Percentiles rank a stretch among this genome's conserved stretches.
Evolutionary conservation across 2,888 invertebrate genomes (phyloP).

Genomic region (Diplazon laetatorius): DNA sequence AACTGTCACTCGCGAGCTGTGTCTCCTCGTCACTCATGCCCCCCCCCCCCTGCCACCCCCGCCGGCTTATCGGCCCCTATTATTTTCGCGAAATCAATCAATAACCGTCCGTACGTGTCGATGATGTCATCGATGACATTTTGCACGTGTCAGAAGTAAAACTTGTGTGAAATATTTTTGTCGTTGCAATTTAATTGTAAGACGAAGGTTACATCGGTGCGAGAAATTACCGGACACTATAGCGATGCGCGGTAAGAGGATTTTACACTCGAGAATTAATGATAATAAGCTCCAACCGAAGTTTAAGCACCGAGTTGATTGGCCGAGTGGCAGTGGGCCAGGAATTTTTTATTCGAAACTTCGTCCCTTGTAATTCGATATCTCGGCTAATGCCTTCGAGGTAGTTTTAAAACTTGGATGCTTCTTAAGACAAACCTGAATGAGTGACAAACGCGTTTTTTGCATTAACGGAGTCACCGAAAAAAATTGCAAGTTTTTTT

Average conservation of each 20-base stretch:
- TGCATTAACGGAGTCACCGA: neutral
- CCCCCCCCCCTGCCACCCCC: constrained; percentile 7
- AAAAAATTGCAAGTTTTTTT: too few relatives aligned
- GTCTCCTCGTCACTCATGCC: constrained; percentile 29
- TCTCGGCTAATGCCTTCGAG: neutral
- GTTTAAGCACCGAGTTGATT: neutral
- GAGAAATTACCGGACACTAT: neutral
- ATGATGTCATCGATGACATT: neutral
- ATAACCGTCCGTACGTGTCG: neutral
- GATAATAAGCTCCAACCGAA: neutral
- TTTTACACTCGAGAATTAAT: neutral
- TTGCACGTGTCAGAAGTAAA: too few relatives aligned
- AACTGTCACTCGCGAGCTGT: constrained; percentile 30
- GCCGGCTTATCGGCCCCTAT: constrained; percentile 9
- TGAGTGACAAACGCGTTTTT: neutral
- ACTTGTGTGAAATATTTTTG: too few relatives aligned
- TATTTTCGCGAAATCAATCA: neutral
- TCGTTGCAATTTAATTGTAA: too few relatives aligned
- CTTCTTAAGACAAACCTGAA: neutral
- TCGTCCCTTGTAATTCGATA: neutral
- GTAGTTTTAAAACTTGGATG: constrained; percentile 2
- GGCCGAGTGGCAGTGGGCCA: neutral
- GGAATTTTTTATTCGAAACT: constrained; percentile 6
- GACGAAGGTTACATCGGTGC: neutral
- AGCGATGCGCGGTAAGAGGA: neutral